Evolutionary conservation across 2,797 vertebrate species (phyloP), one percentile per base, ranked within the genome.

Genomic region (Pseudotriccus pelzelni): DNA sequence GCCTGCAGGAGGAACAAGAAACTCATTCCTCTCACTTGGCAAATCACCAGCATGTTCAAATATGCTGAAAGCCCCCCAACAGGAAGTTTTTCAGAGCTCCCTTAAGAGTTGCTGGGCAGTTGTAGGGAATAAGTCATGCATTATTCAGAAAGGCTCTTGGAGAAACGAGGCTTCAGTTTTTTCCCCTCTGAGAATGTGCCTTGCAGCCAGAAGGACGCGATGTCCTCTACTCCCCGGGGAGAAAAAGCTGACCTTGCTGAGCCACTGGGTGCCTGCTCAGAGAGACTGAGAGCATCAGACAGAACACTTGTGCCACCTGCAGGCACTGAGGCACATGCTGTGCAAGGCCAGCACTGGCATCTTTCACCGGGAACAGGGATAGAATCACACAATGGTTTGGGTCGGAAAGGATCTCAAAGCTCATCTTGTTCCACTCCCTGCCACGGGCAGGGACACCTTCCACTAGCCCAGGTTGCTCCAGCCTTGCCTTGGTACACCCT

Each of bases 241-340:
- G 68, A 89, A 70, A 73, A 75, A 55, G 62, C 67, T 62, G 93
- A 83, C 90, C 90, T 85, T 83, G 90, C 75, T 16, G 70, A 90
- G 89, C 25, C 62, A 25, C 74, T 6, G 22, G 17, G 21, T 39
- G n/a, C 83, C 59, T 21, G 74, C 50, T 50, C 36, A 8, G 56
- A 39, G 76, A 47, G n/a, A 34, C 56, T 5, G 49, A n/a, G 4
- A 68, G 64, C 49, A 30, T 1, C 37, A 2, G 9, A 20, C 46
- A 52, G 87, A 17, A 2, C 72, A 10, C n/a, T 85, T 39, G 70
- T 89, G 94, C 94, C 96, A 95, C 63, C 96, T 97, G 89, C 89
- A 84, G 95, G 95, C 69, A 46, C 50, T 27, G 16, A 16, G 24
- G 25, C 2, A 39, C 56, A 3, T 8, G 30, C 55, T 10, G 34